Evolutionary conservation across 1,140 invertebrate genomes (phyloP).

Genomic region (Eufriesea mexicana): DNA sequence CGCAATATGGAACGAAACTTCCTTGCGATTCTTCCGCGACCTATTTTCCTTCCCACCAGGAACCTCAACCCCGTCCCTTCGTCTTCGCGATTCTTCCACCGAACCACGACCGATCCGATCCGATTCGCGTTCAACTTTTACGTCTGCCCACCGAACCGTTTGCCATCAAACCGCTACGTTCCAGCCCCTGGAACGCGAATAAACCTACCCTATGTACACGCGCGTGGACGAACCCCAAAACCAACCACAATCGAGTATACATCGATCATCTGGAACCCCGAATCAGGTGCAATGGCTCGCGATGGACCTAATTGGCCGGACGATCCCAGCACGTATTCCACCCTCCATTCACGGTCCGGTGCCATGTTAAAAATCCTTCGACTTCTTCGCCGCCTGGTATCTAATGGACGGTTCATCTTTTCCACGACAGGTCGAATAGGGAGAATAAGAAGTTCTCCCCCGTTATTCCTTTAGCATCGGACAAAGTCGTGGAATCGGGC

Average conservation of each 20-base stretch:
- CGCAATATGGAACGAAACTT: not conserved
- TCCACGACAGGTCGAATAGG: slow-evolving; percentile 1
- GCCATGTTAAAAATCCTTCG: slow-evolving; percentile 46
- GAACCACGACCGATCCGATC: not conserved
- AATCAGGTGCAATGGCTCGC: not conserved
- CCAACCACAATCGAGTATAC: not conserved
- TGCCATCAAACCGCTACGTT: no score
- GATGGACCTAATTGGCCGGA: slow-evolving; percentile 4
- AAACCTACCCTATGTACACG: not conserved
- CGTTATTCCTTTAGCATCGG: slow-evolving; percentile 45
- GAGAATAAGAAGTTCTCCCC: slow-evolving; percentile 19
- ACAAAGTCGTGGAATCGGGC: slow-evolving; percentile 48
- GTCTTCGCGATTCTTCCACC: not conserved
- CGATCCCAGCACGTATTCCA: slow-evolving; percentile 34
- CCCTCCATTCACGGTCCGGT: slow-evolving; percentile 14
- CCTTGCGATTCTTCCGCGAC: not conserved
- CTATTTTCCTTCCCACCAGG: not conserved
- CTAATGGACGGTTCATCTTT: slow-evolving; percentile 57
- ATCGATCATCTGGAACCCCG: not conserved
- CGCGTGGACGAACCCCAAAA: not conserved
- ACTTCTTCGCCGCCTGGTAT: slow-evolving; percentile 9
- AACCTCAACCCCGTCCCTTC: no score
- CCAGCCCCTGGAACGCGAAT: no score
- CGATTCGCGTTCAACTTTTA: not conserved
- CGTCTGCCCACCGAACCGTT: no score